A percentile compares a stretch with the other conserved stretches of the same genome.
These are phyloP conservation scores for Lindbergichthys nudifrons DNA, from an alignment of 2,797 vertebrate species.

Conservation along the genomic window DNA sequence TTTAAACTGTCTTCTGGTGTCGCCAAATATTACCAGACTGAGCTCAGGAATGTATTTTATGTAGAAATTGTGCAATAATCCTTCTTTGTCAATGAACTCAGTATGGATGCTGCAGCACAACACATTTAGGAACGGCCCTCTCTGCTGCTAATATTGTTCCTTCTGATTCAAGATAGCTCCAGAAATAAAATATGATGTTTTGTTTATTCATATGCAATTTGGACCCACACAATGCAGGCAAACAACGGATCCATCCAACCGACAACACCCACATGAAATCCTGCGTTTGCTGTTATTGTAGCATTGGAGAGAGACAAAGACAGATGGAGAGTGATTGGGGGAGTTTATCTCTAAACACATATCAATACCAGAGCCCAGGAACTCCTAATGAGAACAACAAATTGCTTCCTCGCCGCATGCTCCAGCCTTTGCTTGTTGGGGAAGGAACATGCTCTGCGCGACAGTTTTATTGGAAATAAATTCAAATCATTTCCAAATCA, in stretches of 20 bases:
- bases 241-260: constrained; percentile 2
- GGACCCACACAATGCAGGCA: neutral
- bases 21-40: neutral
- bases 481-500: constrained; percentile 3
- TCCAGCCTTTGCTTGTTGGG: constrained; percentile 29
- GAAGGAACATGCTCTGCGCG: constrained; percentile 4
- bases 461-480: constrained; percentile 16
- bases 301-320: constrained; percentile 30
- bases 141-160: neutral
- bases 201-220: constrained; percentile 14
- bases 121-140: neutral
- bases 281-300: constrained; percentile 6
- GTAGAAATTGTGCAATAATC: neutral
- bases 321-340: constrained; percentile 27
- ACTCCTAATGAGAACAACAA: constrained; percentile 47
- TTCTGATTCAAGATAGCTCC: constrained; percentile 4
- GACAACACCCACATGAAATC: constrained; percentile 1
- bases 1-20: neutral
- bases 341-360: constrained; percentile 53
- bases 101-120: neutral
- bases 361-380: constrained; percentile 36
- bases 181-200: neutral
- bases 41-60: neutral
- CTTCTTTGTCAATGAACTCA: neutral
- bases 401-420: constrained; percentile 38